These are phyloP conservation scores for Neotoma lepida DNA, from an alignment of 2,113 vertebrate genomes.

Conservation along the genomic window DNA sequence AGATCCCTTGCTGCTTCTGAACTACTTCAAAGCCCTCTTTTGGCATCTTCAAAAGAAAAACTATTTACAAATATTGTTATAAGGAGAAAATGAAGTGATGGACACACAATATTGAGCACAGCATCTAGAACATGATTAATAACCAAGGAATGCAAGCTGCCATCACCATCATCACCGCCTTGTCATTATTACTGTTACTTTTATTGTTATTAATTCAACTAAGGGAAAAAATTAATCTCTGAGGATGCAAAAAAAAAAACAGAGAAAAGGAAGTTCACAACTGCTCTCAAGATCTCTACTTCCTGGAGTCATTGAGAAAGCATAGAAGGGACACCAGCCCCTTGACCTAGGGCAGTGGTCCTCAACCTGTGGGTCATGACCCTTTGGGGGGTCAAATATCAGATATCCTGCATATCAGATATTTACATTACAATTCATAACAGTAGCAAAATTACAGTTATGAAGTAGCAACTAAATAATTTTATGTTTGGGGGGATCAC, in stretches of 20 bases:
- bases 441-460: background rate
- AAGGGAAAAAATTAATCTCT: background rate
- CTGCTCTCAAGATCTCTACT: background rate
- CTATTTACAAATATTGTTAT: background rate
- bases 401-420: background rate
- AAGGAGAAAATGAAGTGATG: background rate
- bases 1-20: background rate
- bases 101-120: background rate
- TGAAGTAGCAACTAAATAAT: background rate
- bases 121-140: background rate
- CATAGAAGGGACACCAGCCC: background rate
- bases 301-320: background rate
- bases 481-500: background rate
- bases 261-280: background rate
- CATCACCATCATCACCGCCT: background rate
- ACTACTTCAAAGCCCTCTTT: background rate
- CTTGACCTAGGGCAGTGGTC: background rate
- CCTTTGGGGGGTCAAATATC: background rate
- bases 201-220: background rate
- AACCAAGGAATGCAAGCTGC: background rate
- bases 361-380: background rate
- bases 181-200: background rate
- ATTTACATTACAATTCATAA: background rate
- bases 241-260: background rate
- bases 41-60: constrained; percentile 1